Evolutionary conservation across 2,888 invertebrate genomes (phyloP), one percentile per base, ranked within the genome.

Genomic region (Ormyrus thymus): DNA sequence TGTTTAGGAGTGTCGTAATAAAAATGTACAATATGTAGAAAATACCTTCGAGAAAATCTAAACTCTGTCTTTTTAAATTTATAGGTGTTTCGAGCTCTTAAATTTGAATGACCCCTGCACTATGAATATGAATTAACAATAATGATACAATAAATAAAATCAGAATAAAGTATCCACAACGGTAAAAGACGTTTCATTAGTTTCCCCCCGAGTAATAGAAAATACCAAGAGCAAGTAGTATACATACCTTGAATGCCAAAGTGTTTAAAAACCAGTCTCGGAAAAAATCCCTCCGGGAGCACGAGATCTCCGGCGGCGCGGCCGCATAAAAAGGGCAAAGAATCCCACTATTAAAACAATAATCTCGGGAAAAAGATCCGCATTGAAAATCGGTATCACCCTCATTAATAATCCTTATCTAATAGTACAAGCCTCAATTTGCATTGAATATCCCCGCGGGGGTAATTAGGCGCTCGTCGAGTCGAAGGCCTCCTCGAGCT

Each of bases 331-430:
- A 46, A 53, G 7, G 53, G 5, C 1, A 50, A 76, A 43, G 56
- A n/a, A 59, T 66, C 48, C 29, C 13, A 13, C 59, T 56, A 71
- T 65, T 66, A 53, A 71, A 65, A 76, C 76, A 76, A 70, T 76
- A 76, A 76, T 62, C 55, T 43, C 53, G 29, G 29, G 50, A 48
- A 66, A 56, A n/a, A 45, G 7, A n/a, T 13, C 29, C 62, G 48
- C 56, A 61, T 70, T 53, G 15, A 10, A 10, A 77, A 72, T 71
- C 61, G 53, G 59, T 13, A 65, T 74, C 46, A 13, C 51, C 65
- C 51, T 45, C 78, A 11, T 78, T 68, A 71, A 70, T 75, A 75
- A 75, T 79, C 48, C 70, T 59, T 65, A 61, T 70, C 61, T 65
- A 65, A 53, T 70, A 71, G 53, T 48, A 29, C n/a, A 61, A 46